phyloP scores from a whole-genome alignment of 2,113 vertebrate species.

The Spermophilus dauricus region DNA sequence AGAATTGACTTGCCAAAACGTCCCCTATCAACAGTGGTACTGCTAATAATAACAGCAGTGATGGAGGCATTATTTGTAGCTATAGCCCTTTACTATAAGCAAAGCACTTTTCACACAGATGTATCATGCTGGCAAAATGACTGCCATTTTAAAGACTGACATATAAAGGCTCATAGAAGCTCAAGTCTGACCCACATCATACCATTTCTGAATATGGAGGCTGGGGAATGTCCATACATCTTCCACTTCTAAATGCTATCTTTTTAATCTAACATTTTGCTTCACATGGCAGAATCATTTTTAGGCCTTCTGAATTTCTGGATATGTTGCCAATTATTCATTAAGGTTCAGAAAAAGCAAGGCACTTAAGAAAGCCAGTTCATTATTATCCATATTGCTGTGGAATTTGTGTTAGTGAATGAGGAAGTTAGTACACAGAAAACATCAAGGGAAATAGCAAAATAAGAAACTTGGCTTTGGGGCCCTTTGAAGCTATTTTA shows the following conservation, averaged over 20 bases:
- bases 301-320: neutral
- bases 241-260: neutral
- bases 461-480: constrained; percentile 62
- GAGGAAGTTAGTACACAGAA: neutral
- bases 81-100: neutral
- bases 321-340: constrained; percentile 33
- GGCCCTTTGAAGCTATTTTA: constrained; percentile 80
- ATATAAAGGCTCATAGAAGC: neutral
- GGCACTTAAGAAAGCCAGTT: neutral
- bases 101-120: neutral
- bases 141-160: neutral
- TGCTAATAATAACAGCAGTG: neutral
- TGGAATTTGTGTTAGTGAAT: neutral
- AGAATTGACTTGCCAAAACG: neutral
- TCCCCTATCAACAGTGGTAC: neutral
- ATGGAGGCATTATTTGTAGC: neutral
- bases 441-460: constrained; percentile 60
- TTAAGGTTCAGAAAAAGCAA: constrained; percentile 44
- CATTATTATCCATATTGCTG: neutral
- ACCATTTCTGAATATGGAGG: neutral
- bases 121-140: neutral
- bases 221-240: neutral
- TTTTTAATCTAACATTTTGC: neutral
- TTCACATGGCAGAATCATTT: neutral
- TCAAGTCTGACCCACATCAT: neutral